Conservation (phyloP, 2,797 vertebrate species). For the Enteromius paludinosus region DNA sequence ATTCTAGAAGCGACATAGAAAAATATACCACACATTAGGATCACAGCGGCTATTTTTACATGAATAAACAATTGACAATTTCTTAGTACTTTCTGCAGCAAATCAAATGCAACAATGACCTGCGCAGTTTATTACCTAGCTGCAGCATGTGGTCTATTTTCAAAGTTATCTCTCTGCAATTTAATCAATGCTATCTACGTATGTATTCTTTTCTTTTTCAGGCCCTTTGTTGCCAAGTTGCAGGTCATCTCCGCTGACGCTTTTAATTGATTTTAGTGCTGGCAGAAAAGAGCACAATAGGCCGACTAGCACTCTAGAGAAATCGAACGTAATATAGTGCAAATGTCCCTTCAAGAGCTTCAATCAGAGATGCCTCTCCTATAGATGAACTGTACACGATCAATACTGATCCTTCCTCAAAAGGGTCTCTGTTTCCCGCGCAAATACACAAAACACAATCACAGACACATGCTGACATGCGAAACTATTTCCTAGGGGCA, state of each 20-base stretch:
- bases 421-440: background rate
- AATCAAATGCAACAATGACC: background rate
- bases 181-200: conserved; percentile 24
- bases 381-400: conserved; percentile 20
- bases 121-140: background rate
- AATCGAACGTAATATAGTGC: conserved; percentile 57
- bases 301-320: conserved; percentile 43
- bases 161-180: conserved; percentile 8
- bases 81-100: background rate
- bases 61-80: background rate
- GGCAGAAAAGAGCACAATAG: conserved; percentile 47
- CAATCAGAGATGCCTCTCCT: conserved; percentile 47
- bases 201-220: conserved; percentile 26
- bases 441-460: conserved; percentile 20
- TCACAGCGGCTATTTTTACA: background rate
- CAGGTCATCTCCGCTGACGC: conserved; percentile 17
- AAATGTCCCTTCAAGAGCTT: conserved; percentile 49
- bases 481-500: conserved; percentile 10
- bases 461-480: background rate
- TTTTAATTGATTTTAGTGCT: conserved; percentile 61
- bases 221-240: conserved; percentile 16
- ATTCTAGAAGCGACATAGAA: background rate
- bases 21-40: background rate
- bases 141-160: background rate
- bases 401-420: conserved; percentile 35